phyloP scores from a whole-genome alignment of 2,113 vertebrate genomes.

The Odocoileus hemionus region DNA sequence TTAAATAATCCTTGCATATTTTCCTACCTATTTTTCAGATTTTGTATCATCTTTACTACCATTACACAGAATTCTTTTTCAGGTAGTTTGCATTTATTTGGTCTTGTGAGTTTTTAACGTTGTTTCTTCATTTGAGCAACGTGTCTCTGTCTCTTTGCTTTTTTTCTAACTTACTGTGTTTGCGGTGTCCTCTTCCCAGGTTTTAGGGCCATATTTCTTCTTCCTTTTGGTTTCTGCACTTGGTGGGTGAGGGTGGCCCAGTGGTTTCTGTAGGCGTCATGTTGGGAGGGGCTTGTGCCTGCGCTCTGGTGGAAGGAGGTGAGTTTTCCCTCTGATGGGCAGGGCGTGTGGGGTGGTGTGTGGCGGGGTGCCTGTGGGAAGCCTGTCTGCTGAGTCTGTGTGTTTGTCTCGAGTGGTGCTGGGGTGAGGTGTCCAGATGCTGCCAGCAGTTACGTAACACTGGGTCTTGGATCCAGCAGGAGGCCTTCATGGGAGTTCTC shows the following conservation, averaged over 20 bases:
- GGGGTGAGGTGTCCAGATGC: neutral
- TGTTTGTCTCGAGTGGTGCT: neutral
- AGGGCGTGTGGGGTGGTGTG: neutral
- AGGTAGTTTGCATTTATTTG: neutral
- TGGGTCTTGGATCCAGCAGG: neutral
- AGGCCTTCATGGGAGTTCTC: neutral
- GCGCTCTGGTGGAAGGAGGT: neutral
- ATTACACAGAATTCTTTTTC: neutral
- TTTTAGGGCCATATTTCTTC: neutral
- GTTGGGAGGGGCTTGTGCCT: neutral
- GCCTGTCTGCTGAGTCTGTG: neutral
- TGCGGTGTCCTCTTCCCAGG: neutral
- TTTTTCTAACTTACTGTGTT: neutral
- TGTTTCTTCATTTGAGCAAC: neutral
- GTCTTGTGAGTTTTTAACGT: neutral
- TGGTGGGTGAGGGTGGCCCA: neutral
- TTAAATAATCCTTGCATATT: neutral
- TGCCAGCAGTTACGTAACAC: accelerated
- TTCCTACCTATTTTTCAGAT: neutral
- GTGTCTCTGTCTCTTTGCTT: neutral
- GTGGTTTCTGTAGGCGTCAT: accelerated
- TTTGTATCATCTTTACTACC: neutral
- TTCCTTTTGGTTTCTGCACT: neutral
- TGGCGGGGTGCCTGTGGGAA: accelerated
- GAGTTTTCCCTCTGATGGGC: accelerated